Conservation (phyloP, 1,140 invertebrate genomes). For the Cepaea nemoralis region DNA sequence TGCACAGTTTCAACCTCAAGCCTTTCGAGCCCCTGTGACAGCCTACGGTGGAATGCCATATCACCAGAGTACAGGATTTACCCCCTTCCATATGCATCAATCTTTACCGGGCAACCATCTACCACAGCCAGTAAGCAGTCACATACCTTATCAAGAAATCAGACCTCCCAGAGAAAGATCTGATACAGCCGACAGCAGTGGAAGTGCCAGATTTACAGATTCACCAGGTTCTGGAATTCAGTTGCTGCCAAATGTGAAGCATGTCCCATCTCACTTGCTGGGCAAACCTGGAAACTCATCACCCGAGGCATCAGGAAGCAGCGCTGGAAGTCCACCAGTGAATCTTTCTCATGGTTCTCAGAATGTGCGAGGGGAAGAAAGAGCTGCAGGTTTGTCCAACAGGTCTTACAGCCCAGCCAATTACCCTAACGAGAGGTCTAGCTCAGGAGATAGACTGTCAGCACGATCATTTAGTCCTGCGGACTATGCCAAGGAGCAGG, state of each 20-base stretch:
- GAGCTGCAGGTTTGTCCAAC: slow-evolving; percentile 36
- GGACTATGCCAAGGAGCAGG: background rate
- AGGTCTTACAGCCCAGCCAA: slow-evolving; percentile 50
- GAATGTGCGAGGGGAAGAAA: slow-evolving; percentile 34
- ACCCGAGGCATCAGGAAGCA: slow-evolving; percentile 42
- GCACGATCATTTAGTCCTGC: slow-evolving; percentile 25
- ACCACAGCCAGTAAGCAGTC: slow-evolving; percentile 5
- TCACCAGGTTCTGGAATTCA: slow-evolving; percentile 55
- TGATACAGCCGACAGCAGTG: slow-evolving; percentile 24
- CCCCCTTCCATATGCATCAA: slow-evolving; percentile 35
- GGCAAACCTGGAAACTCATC: slow-evolving; percentile 46
- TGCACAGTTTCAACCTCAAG: slow-evolving; percentile 16
- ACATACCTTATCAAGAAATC: background rate
- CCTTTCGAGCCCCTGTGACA: slow-evolving; percentile 30
- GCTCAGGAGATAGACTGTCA: background rate
- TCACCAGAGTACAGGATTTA: slow-evolving; percentile 31
- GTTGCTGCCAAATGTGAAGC: slow-evolving; percentile 63
- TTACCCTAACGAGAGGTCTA: slow-evolving; percentile 32
- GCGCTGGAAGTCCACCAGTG: slow-evolving; percentile 29
- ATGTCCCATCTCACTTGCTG: slow-evolving; percentile 60
- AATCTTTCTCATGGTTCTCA: slow-evolving; percentile 29
- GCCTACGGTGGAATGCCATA: slow-evolving; percentile 33
- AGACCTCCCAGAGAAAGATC: slow-evolving; percentile 25
- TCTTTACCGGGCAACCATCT: background rate
- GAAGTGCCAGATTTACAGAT: slow-evolving; percentile 21